Percentiles rank a stretch among this genome's conserved stretches.
Evolutionary conservation across 1,140 invertebrate species (phyloP).

Genomic region (Ruditapes philippinarum): DNA sequence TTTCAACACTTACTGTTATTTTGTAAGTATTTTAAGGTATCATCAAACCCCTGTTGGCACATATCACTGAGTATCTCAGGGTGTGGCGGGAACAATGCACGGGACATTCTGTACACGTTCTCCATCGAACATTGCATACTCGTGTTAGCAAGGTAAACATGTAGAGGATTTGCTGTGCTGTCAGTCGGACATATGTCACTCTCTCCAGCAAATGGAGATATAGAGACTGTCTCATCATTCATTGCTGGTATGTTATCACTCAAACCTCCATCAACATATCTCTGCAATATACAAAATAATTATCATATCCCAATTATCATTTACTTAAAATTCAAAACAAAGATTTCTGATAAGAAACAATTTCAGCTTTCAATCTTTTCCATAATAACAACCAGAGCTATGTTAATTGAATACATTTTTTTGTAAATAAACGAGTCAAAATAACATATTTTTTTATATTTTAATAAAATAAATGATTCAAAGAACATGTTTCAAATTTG

Average conservation of each 20-base stretch:
- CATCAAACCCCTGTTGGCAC: conserved; percentile 98
- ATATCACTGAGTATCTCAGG: conserved; percentile 96
- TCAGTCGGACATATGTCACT: conserved; percentile 99
- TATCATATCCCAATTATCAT: too few relatives aligned
- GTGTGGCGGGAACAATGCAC: conserved; percentile 97
- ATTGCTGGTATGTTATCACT: conserved; percentile 98
- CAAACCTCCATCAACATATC: conserved; percentile 99
- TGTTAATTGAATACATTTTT: too few relatives aligned
- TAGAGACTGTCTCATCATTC: conserved; percentile 98
- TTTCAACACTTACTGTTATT: conserved; percentile 90
- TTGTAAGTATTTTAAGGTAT: conserved; percentile 96
- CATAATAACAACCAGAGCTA: too few relatives aligned
- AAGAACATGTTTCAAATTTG: too few relatives aligned
- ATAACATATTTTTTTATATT: too few relatives aligned
- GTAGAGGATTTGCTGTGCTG: conserved; percentile 81
- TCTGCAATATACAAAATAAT: conserved; percentile 80
- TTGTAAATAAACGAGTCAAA: too few relatives aligned
- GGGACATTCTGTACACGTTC: conserved; percentile 96
- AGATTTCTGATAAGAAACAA: too few relatives aligned
- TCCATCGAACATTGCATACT: conserved; percentile 92
- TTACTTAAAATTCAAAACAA: too few relatives aligned
- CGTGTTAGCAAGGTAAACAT: conserved; percentile 96
- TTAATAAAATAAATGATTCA: too few relatives aligned
- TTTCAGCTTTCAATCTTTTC: too few relatives aligned
- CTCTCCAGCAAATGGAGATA: conserved; percentile 99